These are phyloP conservation scores for Apodemus agrarius DNA, from an alignment of 2,797 vertebrate species.

Conservation along the genomic window DNA sequence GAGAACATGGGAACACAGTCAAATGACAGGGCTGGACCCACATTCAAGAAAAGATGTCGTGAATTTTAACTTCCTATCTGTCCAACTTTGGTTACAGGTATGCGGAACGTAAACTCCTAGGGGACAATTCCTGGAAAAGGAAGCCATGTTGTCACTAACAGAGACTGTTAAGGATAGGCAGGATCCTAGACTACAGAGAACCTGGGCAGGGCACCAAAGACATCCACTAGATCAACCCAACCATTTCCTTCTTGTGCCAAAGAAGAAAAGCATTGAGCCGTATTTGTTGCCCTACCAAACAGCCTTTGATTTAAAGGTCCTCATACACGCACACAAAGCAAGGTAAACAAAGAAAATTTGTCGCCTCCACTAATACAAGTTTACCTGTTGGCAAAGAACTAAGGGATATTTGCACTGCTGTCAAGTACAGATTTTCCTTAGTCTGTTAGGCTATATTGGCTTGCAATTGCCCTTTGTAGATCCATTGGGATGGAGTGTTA, in stretches of 20 bases:
- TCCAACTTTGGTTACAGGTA: not conserved
- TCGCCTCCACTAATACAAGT: conserved; percentile 39
- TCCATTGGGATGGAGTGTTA: conserved; percentile 18
- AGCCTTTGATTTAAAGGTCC: not conserved
- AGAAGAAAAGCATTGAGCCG: not conserved
- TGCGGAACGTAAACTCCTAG: not conserved
- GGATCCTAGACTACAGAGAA: not conserved
- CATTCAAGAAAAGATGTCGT: not conserved
- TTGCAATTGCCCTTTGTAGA: not conserved
- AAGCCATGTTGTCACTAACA: not conserved
- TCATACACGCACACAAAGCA: not conserved
- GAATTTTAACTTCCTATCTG: not conserved
- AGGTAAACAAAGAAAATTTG: conserved; percentile 11
- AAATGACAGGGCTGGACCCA: not conserved
- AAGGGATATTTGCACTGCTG: conserved; percentile 45
- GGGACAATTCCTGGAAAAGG: not conserved
- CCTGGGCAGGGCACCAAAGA: not conserved
- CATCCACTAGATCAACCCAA: not conserved
- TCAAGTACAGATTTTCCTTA: conserved; percentile 52
- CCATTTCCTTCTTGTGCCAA: not conserved
- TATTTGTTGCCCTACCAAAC: not conserved
- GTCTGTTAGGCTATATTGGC: conserved; percentile 11
- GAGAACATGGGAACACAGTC: not conserved
- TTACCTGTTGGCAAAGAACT: conserved; percentile 46
- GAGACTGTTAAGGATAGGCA: not conserved